Conservation (phyloP, 2,888 invertebrate genomes). For the Standfussiana lucernea region DNA sequence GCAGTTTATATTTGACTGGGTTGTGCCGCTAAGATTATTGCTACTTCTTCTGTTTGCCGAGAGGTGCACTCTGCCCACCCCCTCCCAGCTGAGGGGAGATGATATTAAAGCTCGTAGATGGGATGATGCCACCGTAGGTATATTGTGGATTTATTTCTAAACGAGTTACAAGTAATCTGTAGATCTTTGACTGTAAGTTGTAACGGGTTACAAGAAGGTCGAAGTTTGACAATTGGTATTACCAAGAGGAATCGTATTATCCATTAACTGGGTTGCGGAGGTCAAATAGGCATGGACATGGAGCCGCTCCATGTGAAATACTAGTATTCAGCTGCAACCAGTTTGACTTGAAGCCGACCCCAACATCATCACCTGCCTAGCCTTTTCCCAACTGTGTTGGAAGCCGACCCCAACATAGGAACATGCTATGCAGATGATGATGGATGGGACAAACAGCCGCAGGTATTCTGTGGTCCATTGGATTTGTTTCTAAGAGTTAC, state of each 20-base stretch:
- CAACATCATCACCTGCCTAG: too few species aligned
- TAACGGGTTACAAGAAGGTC: background rate
- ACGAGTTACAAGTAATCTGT: background rate
- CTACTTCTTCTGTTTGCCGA: conserved; percentile 51
- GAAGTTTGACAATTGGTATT: background rate
- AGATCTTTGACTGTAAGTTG: background rate
- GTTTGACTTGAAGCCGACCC: background rate
- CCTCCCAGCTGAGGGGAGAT: background rate
- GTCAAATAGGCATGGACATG: background rate
- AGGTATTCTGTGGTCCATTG: background rate
- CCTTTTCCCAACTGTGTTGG: too few species aligned
- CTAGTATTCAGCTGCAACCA: background rate
- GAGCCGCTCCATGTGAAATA: background rate
- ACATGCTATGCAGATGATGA: too few species aligned
- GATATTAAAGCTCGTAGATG: conserved; percentile 36
- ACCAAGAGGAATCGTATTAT: background rate
- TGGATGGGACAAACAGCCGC: background rate
- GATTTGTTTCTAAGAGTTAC: conserved; percentile 15
- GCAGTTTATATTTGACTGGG: conserved; percentile 42
- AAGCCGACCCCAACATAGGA: background rate
- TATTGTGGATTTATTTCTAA: conserved; percentile 7
- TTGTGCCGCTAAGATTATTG: conserved; percentile 51
- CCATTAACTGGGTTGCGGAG: background rate
- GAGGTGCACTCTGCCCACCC: conserved; percentile 15
- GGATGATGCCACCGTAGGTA: conserved; percentile 11